These are phyloP conservation scores for Bubo bubo DNA, from an alignment of 2,113 vertebrate species.

Conservation along the genomic window DNA sequence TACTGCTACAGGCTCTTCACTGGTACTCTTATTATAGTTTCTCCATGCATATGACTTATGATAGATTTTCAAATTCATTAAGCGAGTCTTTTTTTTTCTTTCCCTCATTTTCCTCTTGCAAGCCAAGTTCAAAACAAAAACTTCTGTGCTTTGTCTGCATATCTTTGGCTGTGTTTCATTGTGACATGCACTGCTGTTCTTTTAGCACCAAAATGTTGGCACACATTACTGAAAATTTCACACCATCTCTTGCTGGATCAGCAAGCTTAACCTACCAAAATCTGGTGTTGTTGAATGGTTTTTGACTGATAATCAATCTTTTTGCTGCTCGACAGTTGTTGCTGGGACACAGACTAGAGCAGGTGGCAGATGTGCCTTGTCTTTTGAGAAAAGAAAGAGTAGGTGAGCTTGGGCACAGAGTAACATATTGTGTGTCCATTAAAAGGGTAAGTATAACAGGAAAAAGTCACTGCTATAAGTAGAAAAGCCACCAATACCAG, in stretches of 20 bases:
- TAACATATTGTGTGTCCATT: slow-evolving; percentile 78
- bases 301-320: slow-evolving; percentile 98
- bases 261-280: slow-evolving; percentile 95
- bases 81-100: slow-evolving; percentile 18
- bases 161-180: slow-evolving; percentile 85
- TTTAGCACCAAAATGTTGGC: slow-evolving; percentile 88
- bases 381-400: slow-evolving; percentile 88
- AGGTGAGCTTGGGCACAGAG: slow-evolving; percentile 85
- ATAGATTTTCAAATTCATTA: slow-evolving; percentile 66
- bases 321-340: slow-evolving; percentile 93
- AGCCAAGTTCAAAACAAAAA: slow-evolving; percentile 80
- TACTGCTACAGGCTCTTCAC: not conserved
- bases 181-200: slow-evolving; percentile 90
- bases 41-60: not conserved
- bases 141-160: slow-evolving; percentile 85
- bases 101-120: slow-evolving; percentile 45
- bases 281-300: slow-evolving; percentile 90
- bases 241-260: slow-evolving; percentile 94
- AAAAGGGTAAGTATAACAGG: slow-evolving; percentile 71
- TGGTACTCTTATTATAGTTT: not conserved
- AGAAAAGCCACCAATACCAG: slow-evolving; percentile 22
- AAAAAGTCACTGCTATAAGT: slow-evolving; percentile 58
- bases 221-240: slow-evolving; percentile 83
- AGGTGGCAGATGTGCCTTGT: slow-evolving; percentile 94
- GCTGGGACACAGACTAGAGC: slow-evolving; percentile 87